Percentiles rank a stretch among this genome's conserved stretches.
Conservation (phyloP, 2,888 invertebrate genomes). For the Eristalis arbustorum region DNA sequence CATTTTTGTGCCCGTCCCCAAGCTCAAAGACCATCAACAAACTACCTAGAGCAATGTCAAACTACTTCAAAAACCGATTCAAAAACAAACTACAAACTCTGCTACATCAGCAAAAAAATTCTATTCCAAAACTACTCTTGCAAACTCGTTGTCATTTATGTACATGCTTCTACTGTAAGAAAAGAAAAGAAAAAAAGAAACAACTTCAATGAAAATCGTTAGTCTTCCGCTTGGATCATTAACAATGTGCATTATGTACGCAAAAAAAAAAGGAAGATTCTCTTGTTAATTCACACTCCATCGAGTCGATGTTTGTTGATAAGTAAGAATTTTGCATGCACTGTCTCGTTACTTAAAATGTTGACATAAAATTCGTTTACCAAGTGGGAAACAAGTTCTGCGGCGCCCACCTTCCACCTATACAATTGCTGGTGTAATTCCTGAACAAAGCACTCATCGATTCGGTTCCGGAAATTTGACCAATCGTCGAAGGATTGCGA, state of each 20-base stretch:
- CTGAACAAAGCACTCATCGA: conserved; percentile 95
- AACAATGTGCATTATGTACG: conserved; percentile 13
- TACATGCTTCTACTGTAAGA: conserved; percentile 62
- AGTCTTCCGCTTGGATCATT: not conserved
- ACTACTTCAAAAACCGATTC: not conserved
- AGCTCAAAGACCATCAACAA: not conserved
- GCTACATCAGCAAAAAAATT: not conserved
- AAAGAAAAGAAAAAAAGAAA: not conserved
- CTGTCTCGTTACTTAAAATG: conserved; percentile 48
- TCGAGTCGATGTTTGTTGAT: conserved; percentile 4
- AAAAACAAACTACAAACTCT: not conserved
- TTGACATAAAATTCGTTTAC: conserved; percentile 81
- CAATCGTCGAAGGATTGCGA: conserved; percentile 92
- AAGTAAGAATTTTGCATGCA: conserved; percentile 69
- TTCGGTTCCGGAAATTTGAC: conserved; percentile 92
- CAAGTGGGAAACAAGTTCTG: conserved; percentile 81
- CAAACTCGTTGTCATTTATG: conserved; percentile 18
- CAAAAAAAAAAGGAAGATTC: no score
- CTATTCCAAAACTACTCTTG: conserved; percentile 20
- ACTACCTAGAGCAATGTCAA: not conserved
- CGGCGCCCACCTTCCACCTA: conserved; percentile 90
- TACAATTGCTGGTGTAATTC: conserved; percentile 91
- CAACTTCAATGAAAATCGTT: not conserved
- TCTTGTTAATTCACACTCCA: not conserved
- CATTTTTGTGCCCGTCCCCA: not conserved